Evolutionary conservation across 1,140 invertebrate genomes (phyloP).

Genomic region (Zaprionus tsacasi): DNA sequence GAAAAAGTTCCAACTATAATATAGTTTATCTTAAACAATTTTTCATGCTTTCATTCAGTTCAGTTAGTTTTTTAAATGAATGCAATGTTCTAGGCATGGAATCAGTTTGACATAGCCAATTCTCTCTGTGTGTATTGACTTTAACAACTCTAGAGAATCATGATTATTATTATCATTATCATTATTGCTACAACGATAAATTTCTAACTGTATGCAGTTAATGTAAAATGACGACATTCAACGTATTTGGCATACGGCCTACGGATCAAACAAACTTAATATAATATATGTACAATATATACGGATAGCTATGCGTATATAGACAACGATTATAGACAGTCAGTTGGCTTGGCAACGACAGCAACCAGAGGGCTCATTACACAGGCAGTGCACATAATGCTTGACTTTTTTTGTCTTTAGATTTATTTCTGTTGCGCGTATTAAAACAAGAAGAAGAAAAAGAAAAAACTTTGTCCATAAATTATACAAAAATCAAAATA

Average conservation of each 20-base stretch:
- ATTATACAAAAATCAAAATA: constrained; percentile 31
- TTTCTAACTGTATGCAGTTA: constrained; percentile 50
- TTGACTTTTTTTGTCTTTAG: constrained; percentile 54
- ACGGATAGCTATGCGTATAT: constrained; percentile 45
- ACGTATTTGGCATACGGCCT: constrained; percentile 61
- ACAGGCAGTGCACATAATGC: constrained; percentile 67
- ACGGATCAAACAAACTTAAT: constrained; percentile 11
- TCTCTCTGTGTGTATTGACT: neutral
- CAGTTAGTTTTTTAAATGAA: no score
- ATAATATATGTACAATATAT: constrained; percentile 26
- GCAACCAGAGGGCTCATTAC: constrained; percentile 54
- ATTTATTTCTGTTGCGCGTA: constrained; percentile 61
- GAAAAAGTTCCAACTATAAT: no score
- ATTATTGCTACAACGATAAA: constrained; percentile 36
- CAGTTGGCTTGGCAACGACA: constrained; percentile 12
- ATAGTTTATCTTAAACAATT: no score
- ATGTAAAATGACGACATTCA: constrained; percentile 61
- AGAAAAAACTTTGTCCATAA: constrained; percentile 25
- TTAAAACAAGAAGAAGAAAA: constrained; percentile 30
- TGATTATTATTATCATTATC: constrained; percentile 27
- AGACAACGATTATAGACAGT: constrained; percentile 16
- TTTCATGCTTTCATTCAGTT: no score
- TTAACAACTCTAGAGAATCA: constrained; percentile 12
- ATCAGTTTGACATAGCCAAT: constrained; percentile 24
- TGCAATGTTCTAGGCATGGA: neutral